phyloP scores from a whole-genome alignment of 2,797 vertebrate species.

The Triplophysa bombifrons region DNA sequence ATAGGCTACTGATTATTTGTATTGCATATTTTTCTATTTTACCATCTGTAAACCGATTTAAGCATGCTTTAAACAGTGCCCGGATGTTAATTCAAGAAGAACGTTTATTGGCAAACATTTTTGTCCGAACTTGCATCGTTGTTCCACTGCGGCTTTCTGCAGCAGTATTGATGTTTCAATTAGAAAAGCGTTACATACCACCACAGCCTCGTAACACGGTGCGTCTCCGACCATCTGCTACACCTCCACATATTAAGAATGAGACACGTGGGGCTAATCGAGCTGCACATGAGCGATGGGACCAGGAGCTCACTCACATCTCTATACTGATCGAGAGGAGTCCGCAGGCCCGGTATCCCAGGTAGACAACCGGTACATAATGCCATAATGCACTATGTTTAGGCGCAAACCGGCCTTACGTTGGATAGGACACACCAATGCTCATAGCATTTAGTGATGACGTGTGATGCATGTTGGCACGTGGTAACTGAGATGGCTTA shows the following conservation, averaged over 20 bases:
- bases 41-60: neutral
- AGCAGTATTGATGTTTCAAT: slow-evolving; percentile 82
- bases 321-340: slow-evolving; percentile 65
- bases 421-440: neutral
- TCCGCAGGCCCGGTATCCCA: neutral
- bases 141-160: slow-evolving; percentile 49
- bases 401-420: neutral
- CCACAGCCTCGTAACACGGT: slow-evolving; percentile 73
- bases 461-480: neutral
- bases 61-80: neutral
- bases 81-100: slow-evolving; percentile 2
- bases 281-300: slow-evolving; percentile 79
- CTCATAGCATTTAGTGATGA: neutral
- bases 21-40: neutral
- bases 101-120: slow-evolving; percentile 15
- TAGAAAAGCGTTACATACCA: slow-evolving; percentile 77
- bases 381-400: neutral
- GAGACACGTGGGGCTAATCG: slow-evolving; percentile 81
- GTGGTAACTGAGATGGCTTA: neutral
- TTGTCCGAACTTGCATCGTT: slow-evolving; percentile 23
- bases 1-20: neutral
- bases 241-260: slow-evolving; percentile 76
- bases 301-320: slow-evolving; percentile 61
- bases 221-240: slow-evolving; percentile 80
- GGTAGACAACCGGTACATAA: neutral